Conservation (phyloP, 2,888 invertebrate genomes). For the Ganaspis brasiliensis region DNA sequence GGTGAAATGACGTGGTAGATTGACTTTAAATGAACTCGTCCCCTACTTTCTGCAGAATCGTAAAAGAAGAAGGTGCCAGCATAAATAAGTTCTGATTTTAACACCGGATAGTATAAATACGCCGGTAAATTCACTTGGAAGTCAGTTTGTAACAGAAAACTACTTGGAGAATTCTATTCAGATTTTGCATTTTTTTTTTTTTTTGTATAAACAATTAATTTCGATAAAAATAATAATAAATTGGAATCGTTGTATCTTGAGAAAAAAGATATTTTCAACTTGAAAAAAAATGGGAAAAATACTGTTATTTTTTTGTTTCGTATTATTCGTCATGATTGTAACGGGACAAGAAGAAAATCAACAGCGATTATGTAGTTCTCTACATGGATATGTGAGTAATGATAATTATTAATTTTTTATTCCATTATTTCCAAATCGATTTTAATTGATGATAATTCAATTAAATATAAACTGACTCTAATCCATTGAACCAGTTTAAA, state of each 20-base stretch:
- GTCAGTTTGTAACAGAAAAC: constrained; percentile 5
- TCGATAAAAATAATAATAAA: background rate
- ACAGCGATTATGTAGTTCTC: constrained; percentile 42
- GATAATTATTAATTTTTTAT: background rate
- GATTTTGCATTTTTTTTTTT: background rate
- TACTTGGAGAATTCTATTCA: background rate
- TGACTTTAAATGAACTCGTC: constrained; percentile 36
- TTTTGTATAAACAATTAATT: too few species aligned
- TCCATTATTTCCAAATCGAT: too few species aligned
- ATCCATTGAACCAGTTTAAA: too few species aligned
- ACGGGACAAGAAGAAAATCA: background rate
- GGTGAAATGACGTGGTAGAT: constrained; percentile 10
- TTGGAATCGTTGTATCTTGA: background rate
- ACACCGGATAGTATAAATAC: constrained; percentile 36
- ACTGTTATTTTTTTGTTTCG: constrained; percentile 11
- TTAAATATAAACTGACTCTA: too few species aligned
- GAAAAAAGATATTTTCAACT: too few species aligned
- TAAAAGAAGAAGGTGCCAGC: constrained; percentile 35
- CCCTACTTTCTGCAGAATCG: constrained; percentile 28
- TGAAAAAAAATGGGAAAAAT: constrained; percentile 8
- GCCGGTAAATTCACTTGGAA: background rate
- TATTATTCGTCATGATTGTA: background rate
- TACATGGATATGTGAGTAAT: constrained; percentile 44
- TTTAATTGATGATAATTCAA: too few species aligned
- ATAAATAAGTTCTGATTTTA: constrained; percentile 27